Evolutionary conservation across 1,140 invertebrate genomes (phyloP), one percentile per base, ranked within the genome.

Genomic region (Drosophila pruinosa): DNA sequence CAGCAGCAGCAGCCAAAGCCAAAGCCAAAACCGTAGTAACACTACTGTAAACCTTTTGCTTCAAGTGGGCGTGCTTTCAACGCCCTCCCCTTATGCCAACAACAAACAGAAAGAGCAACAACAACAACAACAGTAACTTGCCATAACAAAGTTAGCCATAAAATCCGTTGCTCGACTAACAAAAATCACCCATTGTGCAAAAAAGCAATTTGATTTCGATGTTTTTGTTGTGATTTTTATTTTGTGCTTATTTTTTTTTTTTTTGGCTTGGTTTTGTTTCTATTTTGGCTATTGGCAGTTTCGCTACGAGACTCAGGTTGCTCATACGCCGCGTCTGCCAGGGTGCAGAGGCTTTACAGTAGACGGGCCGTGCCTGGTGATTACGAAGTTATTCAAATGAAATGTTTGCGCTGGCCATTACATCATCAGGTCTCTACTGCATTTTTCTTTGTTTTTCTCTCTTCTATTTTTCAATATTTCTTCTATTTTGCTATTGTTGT

Each of bases 321-420:
- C 58, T 54, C 50, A 86, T 77, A 86, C 81, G 81, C 81, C 73
- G 48, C 58, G 67, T 72, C 38, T 50, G 69, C 75, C 43, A 15
- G n/a, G 22, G 41, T 56, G 24, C 54, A 61, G n/a, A n/a, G 48
- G 22, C 24, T 50, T 48, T 57, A 39, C 0, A 2, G 47, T 52
- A 14, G 15, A 17, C 52, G 26, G 53, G 31, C 57, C 62, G 50
- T 83, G 71, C 67, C 68, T 57, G 43, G 70, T 88, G 78, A 86
- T 85, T 85, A 86, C 80, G 52, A 76, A 86, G 76, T 85, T 85
- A 85, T 85, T 86, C 82, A 86, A 77, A 72, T 83, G 77, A 85
- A 86, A 72, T 85, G 77, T 81, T 80, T 81, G 77, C 65, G 58
- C 74, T 68, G 80, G 47, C 80, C 80, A 83, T 83, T 83, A 83